Conservation (phyloP, 2,113 vertebrate species). For the Alexandromys fortis region DNA sequence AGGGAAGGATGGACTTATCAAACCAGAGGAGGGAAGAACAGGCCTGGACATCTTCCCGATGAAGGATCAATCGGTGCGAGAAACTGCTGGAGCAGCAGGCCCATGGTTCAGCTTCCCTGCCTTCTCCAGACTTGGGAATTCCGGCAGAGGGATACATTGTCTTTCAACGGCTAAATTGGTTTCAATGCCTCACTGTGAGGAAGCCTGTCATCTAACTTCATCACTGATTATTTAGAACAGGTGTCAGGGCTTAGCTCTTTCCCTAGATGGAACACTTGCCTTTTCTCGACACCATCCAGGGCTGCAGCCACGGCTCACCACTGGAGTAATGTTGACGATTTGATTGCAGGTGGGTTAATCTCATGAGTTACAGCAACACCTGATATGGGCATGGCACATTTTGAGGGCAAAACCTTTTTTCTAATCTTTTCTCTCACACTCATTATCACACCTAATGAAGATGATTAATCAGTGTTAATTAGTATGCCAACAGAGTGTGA, state of each 20-base stretch:
- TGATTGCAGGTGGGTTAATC: neutral
- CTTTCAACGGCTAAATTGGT: neutral
- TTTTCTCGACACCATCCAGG: constrained; percentile 35
- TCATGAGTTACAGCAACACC: neutral
- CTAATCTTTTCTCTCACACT: constrained; percentile 50
- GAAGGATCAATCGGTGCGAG: neutral
- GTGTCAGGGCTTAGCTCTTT: neutral
- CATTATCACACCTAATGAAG: constrained; percentile 72
- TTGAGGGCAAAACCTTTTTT: constrained; percentile 44
- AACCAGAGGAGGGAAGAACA: neutral
- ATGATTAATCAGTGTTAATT: constrained; percentile 78
- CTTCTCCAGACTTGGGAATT: neutral
- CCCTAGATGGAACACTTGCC: neutral
- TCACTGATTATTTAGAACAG: neutral
- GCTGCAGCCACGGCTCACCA: neutral
- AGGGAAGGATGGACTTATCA: neutral
- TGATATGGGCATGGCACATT: constrained; percentile 35
- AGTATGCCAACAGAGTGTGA: constrained; percentile 24
- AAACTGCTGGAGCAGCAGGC: neutral
- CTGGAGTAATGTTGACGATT: neutral
- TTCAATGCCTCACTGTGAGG: neutral
- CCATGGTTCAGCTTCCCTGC: neutral
- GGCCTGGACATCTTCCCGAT: no score
- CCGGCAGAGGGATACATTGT: neutral
- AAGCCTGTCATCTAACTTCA: neutral